A percentile compares a stretch with the other conserved stretches of the same genome.
These are phyloP conservation scores for Acarapis woodi DNA, from an alignment of 1,140 invertebrate species.

Conservation along the genomic window DNA sequence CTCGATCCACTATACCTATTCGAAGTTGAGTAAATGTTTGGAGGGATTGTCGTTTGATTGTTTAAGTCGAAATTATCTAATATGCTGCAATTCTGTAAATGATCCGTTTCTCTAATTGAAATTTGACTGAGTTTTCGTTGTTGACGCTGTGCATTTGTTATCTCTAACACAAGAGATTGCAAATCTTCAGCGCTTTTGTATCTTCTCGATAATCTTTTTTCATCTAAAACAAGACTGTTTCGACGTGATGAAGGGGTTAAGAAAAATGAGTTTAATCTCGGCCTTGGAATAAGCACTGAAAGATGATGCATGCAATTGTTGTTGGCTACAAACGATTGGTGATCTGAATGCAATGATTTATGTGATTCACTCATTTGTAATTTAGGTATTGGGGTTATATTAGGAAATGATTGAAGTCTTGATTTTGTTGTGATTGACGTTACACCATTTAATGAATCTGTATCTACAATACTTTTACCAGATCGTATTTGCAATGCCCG, in stretches of 20 bases:
- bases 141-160: conserved; percentile 5
- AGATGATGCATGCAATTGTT: no score
- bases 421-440: neutral
- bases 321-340: no score
- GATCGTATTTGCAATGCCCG: no score
- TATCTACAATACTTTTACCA: no score
- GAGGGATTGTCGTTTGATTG: no score
- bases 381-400: neutral
- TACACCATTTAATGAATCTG: neutral
- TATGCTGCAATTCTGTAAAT: no score
- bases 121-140: no score
- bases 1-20: no score
- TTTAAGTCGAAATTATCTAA: no score
- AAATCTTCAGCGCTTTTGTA: conserved; percentile 51
- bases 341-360: neutral
- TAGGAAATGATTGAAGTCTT: neutral
- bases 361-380: neutral
- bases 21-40: no score
- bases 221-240: conserved; percentile 7
- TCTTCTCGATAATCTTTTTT: conserved; percentile 24
- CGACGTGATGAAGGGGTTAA: conserved; percentile 19
- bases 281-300: no score
- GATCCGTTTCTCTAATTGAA: no score
- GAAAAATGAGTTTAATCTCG: conserved; percentile 2
- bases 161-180: conserved; percentile 28